Evolutionary conservation across 1,140 invertebrate species (phyloP).

Genomic region (Drosophila rufa): DNA sequence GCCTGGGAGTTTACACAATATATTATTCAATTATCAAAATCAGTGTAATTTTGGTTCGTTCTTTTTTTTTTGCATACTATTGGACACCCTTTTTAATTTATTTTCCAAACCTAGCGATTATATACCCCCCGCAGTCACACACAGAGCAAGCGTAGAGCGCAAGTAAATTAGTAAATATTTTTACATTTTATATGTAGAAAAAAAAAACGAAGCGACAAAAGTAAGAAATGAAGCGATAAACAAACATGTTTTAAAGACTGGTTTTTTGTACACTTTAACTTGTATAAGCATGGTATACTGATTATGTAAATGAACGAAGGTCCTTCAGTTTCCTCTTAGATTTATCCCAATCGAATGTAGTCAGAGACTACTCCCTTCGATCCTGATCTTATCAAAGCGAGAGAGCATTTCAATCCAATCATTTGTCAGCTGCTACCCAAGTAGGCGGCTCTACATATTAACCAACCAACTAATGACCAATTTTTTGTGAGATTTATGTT

Average conservation of each 20-base stretch:
- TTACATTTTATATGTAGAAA: conserved; percentile 54
- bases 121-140: neutral
- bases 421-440: conserved; percentile 27
- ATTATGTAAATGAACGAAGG: conserved; percentile 64
- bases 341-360: conserved; percentile 36
- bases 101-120: neutral
- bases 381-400: conserved; percentile 33
- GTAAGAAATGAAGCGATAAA: conserved; percentile 26
- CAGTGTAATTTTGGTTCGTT: too few species aligned
- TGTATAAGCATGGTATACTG: conserved; percentile 72
- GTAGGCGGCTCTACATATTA: conserved; percentile 40
- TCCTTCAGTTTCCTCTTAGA: conserved; percentile 43
- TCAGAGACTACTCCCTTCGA: conserved; percentile 36
- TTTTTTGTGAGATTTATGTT: conserved; percentile 70
- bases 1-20: neutral
- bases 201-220: conserved; percentile 42
- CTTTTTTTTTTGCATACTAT: neutral
- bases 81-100: neutral
- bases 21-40: too few species aligned
- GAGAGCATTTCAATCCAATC: conserved; percentile 36
- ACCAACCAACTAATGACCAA: conserved; percentile 74
- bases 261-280: conserved; percentile 84
- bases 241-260: conserved; percentile 81
- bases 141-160: conserved; percentile 14
- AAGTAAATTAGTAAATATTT: conserved; percentile 42